A percentile compares a stretch with the other conserved stretches of the same genome.
Evolutionary conservation across 2,113 vertebrate species (phyloP).

Genomic region (Ceuthmochares aereus): DNA sequence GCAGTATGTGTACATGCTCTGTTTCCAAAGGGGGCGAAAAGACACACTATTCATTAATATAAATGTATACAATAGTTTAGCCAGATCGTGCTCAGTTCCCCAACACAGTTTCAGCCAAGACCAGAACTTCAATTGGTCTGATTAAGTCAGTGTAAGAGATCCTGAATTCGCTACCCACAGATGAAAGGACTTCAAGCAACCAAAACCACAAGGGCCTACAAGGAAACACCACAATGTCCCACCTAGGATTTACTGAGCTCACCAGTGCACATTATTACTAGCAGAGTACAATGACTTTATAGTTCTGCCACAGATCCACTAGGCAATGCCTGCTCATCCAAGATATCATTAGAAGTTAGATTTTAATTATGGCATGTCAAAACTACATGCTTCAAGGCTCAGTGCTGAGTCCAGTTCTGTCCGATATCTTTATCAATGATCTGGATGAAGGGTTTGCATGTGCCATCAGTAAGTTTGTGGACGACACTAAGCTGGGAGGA

Average conservation of each 20-base stretch:
- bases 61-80: neutral
- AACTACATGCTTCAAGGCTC: neutral
- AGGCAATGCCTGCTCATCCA: neutral
- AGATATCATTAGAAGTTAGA: neutral
- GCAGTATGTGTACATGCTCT: neutral
- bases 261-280: neutral
- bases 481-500: no score
- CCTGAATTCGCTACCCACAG: neutral
- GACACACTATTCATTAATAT: neutral
- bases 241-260: neutral
- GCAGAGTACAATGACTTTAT: neutral
- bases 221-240: neutral
- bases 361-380: neutral
- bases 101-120: neutral
- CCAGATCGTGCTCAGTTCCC: rapidly evolving
- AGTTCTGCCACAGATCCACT: neutral
- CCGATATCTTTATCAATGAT: no score
- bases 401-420: no score
- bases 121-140: neutral
- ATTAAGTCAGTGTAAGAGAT: neutral
- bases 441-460: no score
- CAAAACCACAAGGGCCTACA: neutral
- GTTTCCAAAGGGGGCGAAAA: neutral
- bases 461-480: no score
- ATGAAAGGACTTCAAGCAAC: neutral